Conservation (phyloP, 2,797 vertebrate genomes). For the Dermochelys coriacea region DNA sequence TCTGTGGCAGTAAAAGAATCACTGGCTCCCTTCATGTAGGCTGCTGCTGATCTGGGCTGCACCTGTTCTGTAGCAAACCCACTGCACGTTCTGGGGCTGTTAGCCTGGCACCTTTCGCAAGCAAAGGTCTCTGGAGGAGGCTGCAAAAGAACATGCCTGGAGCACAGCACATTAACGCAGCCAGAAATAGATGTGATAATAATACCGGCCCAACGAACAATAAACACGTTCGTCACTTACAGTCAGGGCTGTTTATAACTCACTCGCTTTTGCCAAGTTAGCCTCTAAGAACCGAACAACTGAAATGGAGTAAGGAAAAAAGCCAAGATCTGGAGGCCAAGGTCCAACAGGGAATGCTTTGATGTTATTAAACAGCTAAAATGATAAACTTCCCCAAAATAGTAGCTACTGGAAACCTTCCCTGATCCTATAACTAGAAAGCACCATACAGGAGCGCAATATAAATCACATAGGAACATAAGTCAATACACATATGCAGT, state of each 20-base stretch:
- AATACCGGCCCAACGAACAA: background rate
- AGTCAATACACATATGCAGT: background rate
- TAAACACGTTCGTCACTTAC: background rate
- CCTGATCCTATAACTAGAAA: background rate
- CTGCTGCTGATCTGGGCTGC: background rate
- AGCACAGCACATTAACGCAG: background rate
- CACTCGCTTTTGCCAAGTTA: conserved; percentile 12
- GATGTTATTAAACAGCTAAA: accelerated
- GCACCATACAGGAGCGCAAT: too few species aligned
- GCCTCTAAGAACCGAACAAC: background rate
- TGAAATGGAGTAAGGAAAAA: background rate
- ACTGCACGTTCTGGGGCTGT: background rate
- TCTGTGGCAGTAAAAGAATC: too few species aligned
- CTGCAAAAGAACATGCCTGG: background rate
- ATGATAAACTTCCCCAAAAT: background rate
- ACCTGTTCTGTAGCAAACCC: background rate
- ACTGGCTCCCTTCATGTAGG: background rate
- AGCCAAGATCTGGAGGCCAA: background rate
- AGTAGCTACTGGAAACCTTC: background rate
- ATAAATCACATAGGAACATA: too few species aligned
- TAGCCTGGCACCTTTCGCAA: accelerated
- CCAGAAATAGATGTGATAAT: conserved; percentile 35
- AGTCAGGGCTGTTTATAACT: background rate
- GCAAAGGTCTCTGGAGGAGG: background rate
- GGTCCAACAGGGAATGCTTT: background rate